phyloP scores from a whole-genome alignment of 1,140 invertebrate species.

The Trypoxylus dichotomus region DNA sequence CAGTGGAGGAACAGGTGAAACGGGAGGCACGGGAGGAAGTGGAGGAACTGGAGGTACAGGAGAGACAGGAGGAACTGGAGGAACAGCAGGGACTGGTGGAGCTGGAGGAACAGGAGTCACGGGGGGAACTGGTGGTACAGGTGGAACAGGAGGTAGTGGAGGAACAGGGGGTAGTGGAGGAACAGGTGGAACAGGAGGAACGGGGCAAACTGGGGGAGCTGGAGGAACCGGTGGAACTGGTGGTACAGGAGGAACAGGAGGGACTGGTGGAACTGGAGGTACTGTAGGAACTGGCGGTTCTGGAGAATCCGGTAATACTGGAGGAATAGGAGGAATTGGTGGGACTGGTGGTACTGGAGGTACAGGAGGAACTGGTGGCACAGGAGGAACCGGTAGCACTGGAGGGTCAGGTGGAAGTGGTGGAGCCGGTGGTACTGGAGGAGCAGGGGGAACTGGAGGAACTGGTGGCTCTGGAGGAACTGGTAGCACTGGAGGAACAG shows the following conservation, averaged over 20 bases:
- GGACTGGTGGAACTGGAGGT: slow-evolving; percentile 37
- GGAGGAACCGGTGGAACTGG: neutral
- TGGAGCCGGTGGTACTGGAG: slow-evolving; percentile 12
- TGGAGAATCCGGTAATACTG: neutral
- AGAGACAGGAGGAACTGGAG: slow-evolving; percentile 24
- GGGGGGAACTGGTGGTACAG: neutral
- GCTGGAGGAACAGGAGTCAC: neutral
- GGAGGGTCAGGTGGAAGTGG: slow-evolving; percentile 32
- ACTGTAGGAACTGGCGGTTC: slow-evolving; percentile 31
- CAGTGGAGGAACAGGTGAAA: neutral
- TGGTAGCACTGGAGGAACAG: slow-evolving; percentile 36
- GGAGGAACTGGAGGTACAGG: slow-evolving; percentile 20
- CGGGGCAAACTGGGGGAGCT: neutral
- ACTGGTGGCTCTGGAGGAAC: slow-evolving; percentile 47
- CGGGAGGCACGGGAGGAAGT: neutral
- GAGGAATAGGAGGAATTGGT: slow-evolving; percentile 34
- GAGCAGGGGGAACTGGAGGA: slow-evolving; percentile 33
- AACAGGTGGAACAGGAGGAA: neutral
- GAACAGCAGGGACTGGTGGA: slow-evolving; percentile 24
- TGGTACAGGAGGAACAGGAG: neutral
- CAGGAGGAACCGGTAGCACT: slow-evolving; percentile 37
- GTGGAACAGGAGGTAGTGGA: neutral
- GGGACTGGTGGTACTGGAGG: slow-evolving; percentile 31
- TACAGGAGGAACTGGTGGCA: slow-evolving; percentile 4
- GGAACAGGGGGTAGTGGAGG: neutral